A percentile compares a stretch with the other conserved stretches of the same genome.
Evolutionary conservation across 2,797 vertebrate genomes (phyloP).

Genomic region (Pseudotriccus pelzelni): DNA sequence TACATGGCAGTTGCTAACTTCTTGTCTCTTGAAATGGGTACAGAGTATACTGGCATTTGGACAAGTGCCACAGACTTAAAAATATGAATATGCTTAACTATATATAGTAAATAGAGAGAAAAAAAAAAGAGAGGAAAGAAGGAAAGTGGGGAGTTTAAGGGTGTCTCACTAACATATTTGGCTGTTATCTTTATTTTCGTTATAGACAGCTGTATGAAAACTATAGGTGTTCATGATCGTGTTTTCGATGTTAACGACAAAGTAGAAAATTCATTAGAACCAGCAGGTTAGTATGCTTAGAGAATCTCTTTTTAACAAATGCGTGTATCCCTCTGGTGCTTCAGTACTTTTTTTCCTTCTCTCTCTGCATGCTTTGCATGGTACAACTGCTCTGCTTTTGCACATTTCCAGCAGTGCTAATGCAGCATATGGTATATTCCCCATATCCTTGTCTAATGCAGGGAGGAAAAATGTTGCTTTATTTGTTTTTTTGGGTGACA

Average conservation of each 20-base stretch:
- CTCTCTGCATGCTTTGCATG: conserved; percentile 77
- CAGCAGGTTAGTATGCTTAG: conserved; percentile 99
- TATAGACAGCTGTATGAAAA: conserved; percentile 99
- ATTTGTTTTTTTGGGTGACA: neutral
- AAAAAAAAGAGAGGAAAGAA: conserved; percentile 52
- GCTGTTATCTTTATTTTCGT: conserved; percentile 89
- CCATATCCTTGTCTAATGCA: conserved; percentile 62
- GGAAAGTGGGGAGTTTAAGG: conserved; percentile 77
- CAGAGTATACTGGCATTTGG: conserved; percentile 64
- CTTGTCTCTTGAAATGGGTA: conserved; percentile 79
- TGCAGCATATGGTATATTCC: conserved; percentile 53
- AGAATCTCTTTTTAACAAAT: conserved; percentile 84
- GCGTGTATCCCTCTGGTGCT: conserved; percentile 77
- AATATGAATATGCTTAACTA: conserved; percentile 24
- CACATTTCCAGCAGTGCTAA: conserved; percentile 67
- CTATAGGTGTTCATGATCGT: conserved; percentile 99
- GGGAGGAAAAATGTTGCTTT: conserved; percentile 32
- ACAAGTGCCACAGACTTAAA: conserved; percentile 67
- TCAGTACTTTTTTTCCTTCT: conserved; percentile 66
- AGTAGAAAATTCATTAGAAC: conserved; percentile 99
- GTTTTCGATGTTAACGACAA: conserved; percentile 99
- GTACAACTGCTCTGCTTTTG: conserved; percentile 56
- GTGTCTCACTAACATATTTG: conserved; percentile 93
- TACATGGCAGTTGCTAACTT: conserved; percentile 81
- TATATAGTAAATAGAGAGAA: conserved; percentile 38